A percentile compares a stretch with the other conserved stretches of the same genome.
Evolutionary conservation across 1,140 invertebrate species (phyloP).

Genomic region (Orchesella cincta): DNA sequence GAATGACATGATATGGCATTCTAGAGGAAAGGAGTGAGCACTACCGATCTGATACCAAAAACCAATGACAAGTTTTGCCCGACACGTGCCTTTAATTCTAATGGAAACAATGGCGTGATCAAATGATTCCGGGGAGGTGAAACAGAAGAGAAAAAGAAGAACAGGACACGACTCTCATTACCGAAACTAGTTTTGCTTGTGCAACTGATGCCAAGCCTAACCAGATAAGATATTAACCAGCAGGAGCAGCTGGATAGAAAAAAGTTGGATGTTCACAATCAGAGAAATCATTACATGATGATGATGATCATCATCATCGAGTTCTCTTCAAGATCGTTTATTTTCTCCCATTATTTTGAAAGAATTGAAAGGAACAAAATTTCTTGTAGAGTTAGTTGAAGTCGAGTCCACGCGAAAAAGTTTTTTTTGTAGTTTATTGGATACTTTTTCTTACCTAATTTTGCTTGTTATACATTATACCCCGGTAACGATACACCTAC

Average conservation of each 20-base stretch:
- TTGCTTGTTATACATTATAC: no score
- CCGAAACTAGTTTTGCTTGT: not conserved
- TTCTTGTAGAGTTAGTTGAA: not conserved
- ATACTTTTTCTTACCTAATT: no score
- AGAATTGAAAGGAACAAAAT: not conserved
- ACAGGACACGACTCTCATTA: not conserved
- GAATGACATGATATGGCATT: no score
- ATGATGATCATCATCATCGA: not conserved
- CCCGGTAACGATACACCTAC: no score
- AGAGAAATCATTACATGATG: not conserved
- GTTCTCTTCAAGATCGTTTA: not conserved
- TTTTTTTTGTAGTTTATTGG: no score
- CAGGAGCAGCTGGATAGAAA: not conserved
- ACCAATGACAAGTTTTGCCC: no score
- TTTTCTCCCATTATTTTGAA: not conserved
- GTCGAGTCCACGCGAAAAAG: not conserved
- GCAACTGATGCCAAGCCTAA: not conserved
- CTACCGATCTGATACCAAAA: no score
- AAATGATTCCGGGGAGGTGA: not conserved
- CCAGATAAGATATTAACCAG: not conserved
- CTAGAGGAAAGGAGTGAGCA: no score
- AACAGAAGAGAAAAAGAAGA: not conserved
- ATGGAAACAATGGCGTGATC: not conserved
- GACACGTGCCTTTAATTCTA: slow-evolving; percentile 19
- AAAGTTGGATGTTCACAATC: not conserved